Conservation (phyloP, 2,888 invertebrate species). For the Drosophila niveifrons region DNA sequence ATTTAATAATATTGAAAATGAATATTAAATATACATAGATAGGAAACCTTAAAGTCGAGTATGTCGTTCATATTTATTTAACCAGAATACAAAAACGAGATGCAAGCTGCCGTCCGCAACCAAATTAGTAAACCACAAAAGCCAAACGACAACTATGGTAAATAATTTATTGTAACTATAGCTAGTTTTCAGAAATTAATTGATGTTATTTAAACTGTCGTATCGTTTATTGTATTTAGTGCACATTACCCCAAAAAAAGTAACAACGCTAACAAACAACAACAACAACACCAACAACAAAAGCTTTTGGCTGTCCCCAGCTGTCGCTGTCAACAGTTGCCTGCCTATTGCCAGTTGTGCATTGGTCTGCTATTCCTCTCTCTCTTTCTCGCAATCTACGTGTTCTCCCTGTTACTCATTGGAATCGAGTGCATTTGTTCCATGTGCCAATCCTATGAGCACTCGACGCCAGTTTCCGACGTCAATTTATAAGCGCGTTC, state of each 20-base stretch:
- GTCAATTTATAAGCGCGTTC: conserved; percentile 80
- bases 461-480: conserved; percentile 71
- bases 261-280: conserved; percentile 11
- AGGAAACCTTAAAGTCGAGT: not conserved
- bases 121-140: conserved; percentile 69
- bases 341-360: conserved; percentile 53
- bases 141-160: conserved; percentile 33
- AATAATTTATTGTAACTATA: conserved; percentile 25
- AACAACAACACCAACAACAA: conserved; percentile 5
- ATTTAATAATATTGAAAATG: too few relatives aligned
- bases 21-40: too few relatives aligned
- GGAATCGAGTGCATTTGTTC: not conserved
- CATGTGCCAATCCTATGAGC: conserved; percentile 36
- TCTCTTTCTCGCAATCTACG: not conserved
- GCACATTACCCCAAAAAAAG: conserved; percentile 40
- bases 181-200: conserved; percentile 68
- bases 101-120: conserved; percentile 57
- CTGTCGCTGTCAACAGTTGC: conserved; percentile 37
- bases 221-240: conserved; percentile 43
- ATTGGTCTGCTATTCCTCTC: not conserved
- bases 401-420: not conserved
- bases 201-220: conserved; percentile 71
- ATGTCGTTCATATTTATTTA: not conserved
- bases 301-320: conserved; percentile 46
- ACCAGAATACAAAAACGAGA: conserved; percentile 13